phyloP scores from a whole-genome alignment of 2,113 vertebrate species.

The Semnornis frantzii region DNA sequence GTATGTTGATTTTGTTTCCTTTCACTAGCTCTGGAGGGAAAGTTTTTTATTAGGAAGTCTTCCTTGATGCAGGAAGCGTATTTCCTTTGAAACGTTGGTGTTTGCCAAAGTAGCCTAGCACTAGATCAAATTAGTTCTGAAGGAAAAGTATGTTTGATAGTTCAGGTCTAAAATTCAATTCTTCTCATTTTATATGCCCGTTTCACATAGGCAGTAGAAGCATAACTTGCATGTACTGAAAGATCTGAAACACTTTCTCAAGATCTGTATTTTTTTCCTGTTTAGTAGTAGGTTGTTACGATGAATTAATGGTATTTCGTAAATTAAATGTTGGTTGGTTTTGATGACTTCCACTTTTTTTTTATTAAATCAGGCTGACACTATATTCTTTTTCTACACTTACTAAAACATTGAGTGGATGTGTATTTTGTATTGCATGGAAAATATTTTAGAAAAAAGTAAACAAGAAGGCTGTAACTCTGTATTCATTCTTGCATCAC shows the following conservation, averaged over 20 bases:
- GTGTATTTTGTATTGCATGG: neutral
- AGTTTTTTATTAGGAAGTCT: neutral
- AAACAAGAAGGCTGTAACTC: neutral
- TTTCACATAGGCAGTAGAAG: neutral
- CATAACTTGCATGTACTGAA: neutral
- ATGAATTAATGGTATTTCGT: neutral
- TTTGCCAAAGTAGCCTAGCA: neutral
- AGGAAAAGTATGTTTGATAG: neutral
- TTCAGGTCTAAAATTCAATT: neutral
- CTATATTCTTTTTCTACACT: neutral
- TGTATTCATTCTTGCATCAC: neutral
- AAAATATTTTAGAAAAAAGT: neutral
- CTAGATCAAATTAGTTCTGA: neutral
- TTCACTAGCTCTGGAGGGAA: neutral
- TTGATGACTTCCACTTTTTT: neutral
- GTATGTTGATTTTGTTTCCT: neutral
- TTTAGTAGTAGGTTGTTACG: neutral
- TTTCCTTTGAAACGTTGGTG: neutral
- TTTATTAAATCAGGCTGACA: neutral
- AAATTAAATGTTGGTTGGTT: neutral
- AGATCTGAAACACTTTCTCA: neutral
- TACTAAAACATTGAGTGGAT: neutral
- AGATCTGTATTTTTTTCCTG: neutral
- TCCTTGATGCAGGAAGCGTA: neutral
- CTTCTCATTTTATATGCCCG: neutral